These are phyloP conservation scores for Brienomyrus brachyistius DNA, from an alignment of 2,113 vertebrate species.

Conservation along the genomic window DNA sequence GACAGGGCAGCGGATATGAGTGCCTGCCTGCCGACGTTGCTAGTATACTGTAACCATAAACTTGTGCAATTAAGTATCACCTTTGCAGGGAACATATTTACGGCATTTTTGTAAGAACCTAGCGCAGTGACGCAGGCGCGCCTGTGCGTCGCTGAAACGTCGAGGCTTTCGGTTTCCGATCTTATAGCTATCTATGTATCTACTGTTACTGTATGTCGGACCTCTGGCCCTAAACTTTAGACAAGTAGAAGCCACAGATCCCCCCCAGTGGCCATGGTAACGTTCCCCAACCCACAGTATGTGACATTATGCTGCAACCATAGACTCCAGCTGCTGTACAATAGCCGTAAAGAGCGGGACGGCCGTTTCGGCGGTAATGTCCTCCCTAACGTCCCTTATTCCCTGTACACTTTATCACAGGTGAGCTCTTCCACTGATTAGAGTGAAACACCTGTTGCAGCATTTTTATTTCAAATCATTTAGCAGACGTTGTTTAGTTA, in stretches of 20 bases:
- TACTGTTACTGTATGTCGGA: neutral
- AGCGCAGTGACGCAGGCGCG: neutral
- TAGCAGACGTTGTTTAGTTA: neutral
- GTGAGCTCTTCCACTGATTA: constrained; percentile 15
- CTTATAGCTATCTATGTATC: neutral
- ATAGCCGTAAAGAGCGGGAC: constrained; percentile 22
- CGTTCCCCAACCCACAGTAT: constrained; percentile 22
- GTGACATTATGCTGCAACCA: constrained; percentile 25
- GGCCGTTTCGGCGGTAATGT: neutral
- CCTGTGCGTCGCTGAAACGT: neutral
- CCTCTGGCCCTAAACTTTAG: neutral
- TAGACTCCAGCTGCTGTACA: constrained; percentile 34
- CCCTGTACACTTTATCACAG: neutral
- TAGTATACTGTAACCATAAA: neutral
- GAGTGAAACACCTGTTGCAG: neutral
- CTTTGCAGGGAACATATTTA: neutral
- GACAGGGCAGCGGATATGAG: neutral
- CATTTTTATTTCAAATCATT: neutral
- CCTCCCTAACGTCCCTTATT: neutral
- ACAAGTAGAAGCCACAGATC: neutral
- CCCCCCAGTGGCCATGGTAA: constrained; percentile 25
- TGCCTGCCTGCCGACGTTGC: neutral
- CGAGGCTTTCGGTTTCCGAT: neutral
- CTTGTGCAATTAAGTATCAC: neutral
- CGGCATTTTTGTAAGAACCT: neutral